phyloP scores from a whole-genome alignment of 1,140 invertebrate species.

The Tetramorium alpestre region DNA sequence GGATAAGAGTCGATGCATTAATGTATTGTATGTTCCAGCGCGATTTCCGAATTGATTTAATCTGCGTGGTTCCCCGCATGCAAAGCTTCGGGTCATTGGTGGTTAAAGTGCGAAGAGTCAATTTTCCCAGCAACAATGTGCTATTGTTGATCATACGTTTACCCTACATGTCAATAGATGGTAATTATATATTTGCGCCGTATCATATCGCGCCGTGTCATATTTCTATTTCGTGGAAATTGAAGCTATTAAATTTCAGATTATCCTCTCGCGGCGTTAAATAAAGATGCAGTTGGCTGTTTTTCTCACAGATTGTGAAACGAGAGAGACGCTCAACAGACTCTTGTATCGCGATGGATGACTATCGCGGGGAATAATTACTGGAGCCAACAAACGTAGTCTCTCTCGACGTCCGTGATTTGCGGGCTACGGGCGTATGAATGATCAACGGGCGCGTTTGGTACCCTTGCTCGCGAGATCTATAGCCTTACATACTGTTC shows the following conservation, averaged over 20 bases:
- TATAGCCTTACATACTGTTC: constrained; percentile 39
- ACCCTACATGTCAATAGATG: background rate
- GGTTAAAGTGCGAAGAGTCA: constrained; percentile 43
- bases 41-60: constrained; percentile 65
- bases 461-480: constrained; percentile 24
- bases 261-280: background rate
- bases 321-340: background rate
- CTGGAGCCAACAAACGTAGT: background rate
- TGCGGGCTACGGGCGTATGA: background rate
- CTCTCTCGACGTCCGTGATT: background rate
- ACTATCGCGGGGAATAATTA: background rate
- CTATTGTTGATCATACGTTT: background rate
- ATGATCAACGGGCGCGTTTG: constrained; percentile 7
- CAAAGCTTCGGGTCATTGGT: constrained; percentile 58
- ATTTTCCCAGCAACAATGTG: constrained; percentile 1
- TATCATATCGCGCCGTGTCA: background rate
- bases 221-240: background rate
- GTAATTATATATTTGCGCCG: constrained; percentile 9
- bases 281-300: background rate
- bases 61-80: constrained; percentile 37
- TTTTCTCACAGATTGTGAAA: background rate
- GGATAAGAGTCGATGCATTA: background rate
- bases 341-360: background rate
- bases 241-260: background rate
- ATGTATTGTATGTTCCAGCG: background rate